phyloP scores from a whole-genome alignment of 1,140 invertebrate species.

The Mya arenaria region DNA sequence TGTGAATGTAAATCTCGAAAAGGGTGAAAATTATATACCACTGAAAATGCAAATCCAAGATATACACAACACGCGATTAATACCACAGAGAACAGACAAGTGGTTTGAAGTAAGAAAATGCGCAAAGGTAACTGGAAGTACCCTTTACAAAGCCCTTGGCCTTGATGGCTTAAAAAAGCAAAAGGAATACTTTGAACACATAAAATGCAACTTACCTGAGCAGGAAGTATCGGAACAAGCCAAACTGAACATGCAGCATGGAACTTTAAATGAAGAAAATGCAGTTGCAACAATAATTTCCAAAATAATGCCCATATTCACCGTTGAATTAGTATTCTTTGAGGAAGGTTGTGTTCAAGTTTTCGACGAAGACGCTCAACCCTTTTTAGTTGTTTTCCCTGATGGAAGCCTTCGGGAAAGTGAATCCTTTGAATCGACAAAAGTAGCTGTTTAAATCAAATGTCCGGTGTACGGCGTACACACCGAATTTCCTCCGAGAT shows the following conservation, averaged over 20 bases:
- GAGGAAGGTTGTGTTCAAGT: constrained; percentile 27
- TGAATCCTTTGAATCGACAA: neutral
- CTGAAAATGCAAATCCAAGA: neutral
- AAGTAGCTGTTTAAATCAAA: neutral
- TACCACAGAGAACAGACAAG: neutral
- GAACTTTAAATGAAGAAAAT: constrained; percentile 46
- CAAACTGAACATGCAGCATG: neutral
- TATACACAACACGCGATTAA: neutral
- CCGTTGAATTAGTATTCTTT: neutral
- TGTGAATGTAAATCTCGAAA: neutral
- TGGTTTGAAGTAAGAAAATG: neutral
- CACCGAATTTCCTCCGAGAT: neutral
- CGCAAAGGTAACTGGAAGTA: constrained; percentile 15
- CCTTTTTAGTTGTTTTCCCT: constrained; percentile 7
- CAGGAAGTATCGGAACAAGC: neutral
- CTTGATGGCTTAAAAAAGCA: constrained; percentile 6
- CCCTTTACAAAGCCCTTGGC: neutral
- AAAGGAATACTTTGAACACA: neutral
- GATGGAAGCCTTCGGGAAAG: constrained; percentile 27
- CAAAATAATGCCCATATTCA: constrained; percentile 14
- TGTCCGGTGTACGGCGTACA: neutral
- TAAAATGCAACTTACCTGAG: neutral
- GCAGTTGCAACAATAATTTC: constrained; percentile 17
- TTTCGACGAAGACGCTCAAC: neutral
- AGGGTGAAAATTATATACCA: neutral